A percentile compares a stretch with the other conserved stretches of the same genome.
phyloP scores from a whole-genome alignment of 2,888 invertebrate genomes.

The Mesochorus sp. region DNA sequence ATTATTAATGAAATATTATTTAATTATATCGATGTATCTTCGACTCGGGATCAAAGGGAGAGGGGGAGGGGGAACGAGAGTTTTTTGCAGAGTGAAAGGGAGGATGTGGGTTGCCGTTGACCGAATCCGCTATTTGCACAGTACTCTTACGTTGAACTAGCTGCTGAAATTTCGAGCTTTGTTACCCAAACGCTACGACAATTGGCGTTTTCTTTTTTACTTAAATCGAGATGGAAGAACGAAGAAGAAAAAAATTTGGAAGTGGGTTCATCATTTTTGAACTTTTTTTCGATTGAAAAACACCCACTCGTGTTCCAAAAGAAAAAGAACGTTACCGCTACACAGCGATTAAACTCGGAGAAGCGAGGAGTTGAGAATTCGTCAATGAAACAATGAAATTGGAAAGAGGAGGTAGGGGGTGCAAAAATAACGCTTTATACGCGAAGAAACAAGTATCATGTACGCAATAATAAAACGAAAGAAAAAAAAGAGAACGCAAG shows the following conservation, averaged over 20 bases:
- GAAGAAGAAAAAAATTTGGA: background rate
- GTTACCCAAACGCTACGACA: constrained; percentile 60
- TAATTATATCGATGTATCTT: constrained; percentile 50
- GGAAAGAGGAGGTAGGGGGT: background rate
- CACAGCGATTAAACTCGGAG: background rate
- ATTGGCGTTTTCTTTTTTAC: constrained; percentile 55
- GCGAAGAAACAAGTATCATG: constrained; percentile 31
- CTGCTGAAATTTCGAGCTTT: constrained; percentile 62
- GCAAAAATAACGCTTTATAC: constrained; percentile 23
- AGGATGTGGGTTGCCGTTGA: constrained; percentile 59
- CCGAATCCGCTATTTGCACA: constrained; percentile 65
- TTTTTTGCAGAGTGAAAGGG: constrained; percentile 23
- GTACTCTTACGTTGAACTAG: constrained; percentile 64
- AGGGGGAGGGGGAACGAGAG: background rate
- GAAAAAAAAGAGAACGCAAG: background rate
- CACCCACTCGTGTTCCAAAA: no score
- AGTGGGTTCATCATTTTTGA: no score
- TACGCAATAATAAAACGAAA: constrained; percentile 45
- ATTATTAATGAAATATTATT: constrained; percentile 29
- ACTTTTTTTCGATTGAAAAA: no score
- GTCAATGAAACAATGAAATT: constrained; percentile 41
- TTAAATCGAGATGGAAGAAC: background rate
- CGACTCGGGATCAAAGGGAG: constrained; percentile 62
- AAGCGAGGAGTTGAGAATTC: constrained; percentile 13
- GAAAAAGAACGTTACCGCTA: constrained; percentile 3